Evolutionary conservation across 2,113 vertebrate genomes (phyloP), one percentile per base, ranked within the genome.

Genomic region (Callithrix jacchus): DNA sequence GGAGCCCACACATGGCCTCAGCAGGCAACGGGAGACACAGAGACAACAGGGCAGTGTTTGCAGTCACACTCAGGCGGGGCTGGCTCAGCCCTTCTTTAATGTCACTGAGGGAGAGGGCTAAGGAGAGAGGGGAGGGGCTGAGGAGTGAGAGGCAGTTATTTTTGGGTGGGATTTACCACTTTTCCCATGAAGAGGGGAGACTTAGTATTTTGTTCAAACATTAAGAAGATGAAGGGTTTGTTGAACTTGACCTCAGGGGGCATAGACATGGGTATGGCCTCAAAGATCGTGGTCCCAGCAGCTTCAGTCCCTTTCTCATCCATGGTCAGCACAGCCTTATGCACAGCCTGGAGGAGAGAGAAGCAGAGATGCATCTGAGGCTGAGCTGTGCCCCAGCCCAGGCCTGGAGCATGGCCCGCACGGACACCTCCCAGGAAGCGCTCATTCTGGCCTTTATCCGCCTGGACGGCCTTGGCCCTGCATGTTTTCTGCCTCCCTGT

Each of bases 241-340:
- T 99, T 88, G 35, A 99, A 96, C 0, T 0, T 42, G 54, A 99
- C n/a, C 0, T 0, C 6, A 37, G 93, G 96, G 0, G 0, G 0
- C 27, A 98, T 0, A 6, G 94, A 97, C 97, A 98, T 11, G 6
- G 94, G 96, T 79, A 97, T 95, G 0, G 89, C 0, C 73, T 99
- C 99, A 0, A 99, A 0, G 0, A 86, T 0, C 5, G 98, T 99
- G 73, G 0, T 32, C 10, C 97, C 99, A 0, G 98, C 92, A 8
- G 99, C 99, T 77, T 99, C 99, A 1, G 99, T 99, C 71, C 99
- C 99, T 0, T 97, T 99, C 98, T 99, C 99, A 45, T 99, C 98
- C 1, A 99, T 98, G 6, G 98, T 99, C 82, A 99, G 97, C 1
- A 98, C 49, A 0, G 99, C 99, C 96, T 99, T 98, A 94, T 99